Base-by-base conservation (phyloP, 2,797 vertebrate species). In the Falco columbarius region DNA sequence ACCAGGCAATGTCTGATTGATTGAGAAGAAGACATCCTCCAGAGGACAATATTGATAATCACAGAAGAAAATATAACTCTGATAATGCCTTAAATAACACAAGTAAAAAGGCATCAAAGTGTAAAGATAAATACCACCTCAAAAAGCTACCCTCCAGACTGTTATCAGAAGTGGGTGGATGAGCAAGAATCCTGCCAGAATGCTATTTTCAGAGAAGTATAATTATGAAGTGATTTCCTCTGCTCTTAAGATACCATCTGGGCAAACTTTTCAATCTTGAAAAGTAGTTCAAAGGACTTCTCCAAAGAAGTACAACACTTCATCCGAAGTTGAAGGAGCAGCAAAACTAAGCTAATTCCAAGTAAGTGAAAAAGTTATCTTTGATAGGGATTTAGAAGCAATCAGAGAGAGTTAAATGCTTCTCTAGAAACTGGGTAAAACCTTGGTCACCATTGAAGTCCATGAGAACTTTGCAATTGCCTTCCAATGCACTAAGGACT, bases 161-260 rank as follows among this genome's bases (percentile, higher is more conserved):
- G n/a, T 49, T 77, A 42, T 23, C 2, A 1, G 51, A 71, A 59
- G 36, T 80, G 44, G 44, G 24, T 89, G 27, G 72, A 66, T 74
- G 36, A 93, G 44, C 44, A 79, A 91, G 40, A 83, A 40, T 38
- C 22, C 38, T 88, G 44, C 19, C 52, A 77, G 67, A 81, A 71
- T n/a, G 7, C 20, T 81, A n/a, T 84, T 90, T 85, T 63, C 56
- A 75, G 62, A 63, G 34, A 72, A 73, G 21, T 68, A 49, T 56
- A 86, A 88, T 90, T 74, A 82, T 47, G 52, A 94, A 87, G 61
- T 81, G 63, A 71, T 79, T 95, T 92, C 65, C 42, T 73, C 59
- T 93, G 46, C 17, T 77, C 80, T 86, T 70, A 71, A 59, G 47
- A 74, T 86, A 86, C 19, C 52, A 77, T 86, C 73, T 86, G 56